These are phyloP conservation scores for Thrips palmi DNA, from an alignment of 1,140 invertebrate species.

Conservation along the genomic window DNA sequence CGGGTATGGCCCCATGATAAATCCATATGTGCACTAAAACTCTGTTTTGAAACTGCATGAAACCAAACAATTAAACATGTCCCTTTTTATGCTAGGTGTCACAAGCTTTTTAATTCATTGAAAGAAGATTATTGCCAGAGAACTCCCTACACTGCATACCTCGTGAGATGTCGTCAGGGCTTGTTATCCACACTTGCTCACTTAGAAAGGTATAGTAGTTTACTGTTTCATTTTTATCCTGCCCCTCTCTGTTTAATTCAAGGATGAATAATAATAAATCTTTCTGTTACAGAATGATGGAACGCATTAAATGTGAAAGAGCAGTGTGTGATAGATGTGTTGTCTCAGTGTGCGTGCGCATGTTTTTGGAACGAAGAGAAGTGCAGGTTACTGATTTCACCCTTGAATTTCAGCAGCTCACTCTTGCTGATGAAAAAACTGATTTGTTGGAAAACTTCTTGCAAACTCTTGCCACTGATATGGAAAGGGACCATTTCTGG, in stretches of 20 bases:
- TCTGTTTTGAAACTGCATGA: constrained; percentile 3
- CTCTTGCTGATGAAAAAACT: constrained; percentile 65
- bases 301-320: constrained; percentile 47
- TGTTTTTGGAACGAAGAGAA: constrained; percentile 61
- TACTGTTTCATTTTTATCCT: constrained; percentile 3
- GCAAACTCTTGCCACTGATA: constrained; percentile 31
- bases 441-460: constrained; percentile 49
- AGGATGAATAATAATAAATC: constrained; percentile 39
- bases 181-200: constrained; percentile 62
- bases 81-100: constrained; percentile 30
- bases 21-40: constrained; percentile 11
- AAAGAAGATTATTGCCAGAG: constrained; percentile 62
- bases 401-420: constrained; percentile 53
- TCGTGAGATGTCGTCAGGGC: constrained; percentile 64
- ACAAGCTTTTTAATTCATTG: constrained; percentile 58
- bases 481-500: constrained; percentile 52
- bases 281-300: constrained; percentile 30
- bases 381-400: constrained; percentile 44
- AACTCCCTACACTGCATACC: constrained; percentile 67
- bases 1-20: constrained; percentile 26
- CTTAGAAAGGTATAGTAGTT: constrained; percentile 41
- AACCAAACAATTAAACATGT: constrained; percentile 3
- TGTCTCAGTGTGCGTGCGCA: constrained; percentile 54
- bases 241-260: constrained; percentile 20
- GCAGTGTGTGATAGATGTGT: constrained; percentile 59